Conservation (phyloP, 1,140 invertebrate species). For the Papilio xuthus region DNA sequence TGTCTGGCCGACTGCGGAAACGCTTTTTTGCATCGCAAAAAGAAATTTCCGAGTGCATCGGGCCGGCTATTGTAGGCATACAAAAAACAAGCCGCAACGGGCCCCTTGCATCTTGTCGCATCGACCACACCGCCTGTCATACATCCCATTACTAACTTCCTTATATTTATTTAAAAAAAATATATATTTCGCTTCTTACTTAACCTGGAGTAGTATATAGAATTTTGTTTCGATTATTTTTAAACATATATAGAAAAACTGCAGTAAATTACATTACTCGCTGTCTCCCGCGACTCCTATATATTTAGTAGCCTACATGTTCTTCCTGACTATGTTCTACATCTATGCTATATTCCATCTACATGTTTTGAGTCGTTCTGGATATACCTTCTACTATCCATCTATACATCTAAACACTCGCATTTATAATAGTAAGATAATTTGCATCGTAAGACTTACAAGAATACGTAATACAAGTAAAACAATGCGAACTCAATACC, state of each 20-base stretch:
- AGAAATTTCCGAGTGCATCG: constrained; percentile 11
- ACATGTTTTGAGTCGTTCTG: no score
- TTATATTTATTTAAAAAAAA: constrained; percentile 10
- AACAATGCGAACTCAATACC: not conserved
- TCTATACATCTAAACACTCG: no score
- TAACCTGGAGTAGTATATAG: not conserved
- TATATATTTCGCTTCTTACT: not conserved
- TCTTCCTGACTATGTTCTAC: no score
- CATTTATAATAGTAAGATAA: no score
- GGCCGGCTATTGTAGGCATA: constrained; percentile 9
- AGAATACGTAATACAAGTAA: no score
- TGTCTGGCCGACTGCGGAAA: constrained; percentile 14
- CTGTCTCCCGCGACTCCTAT: no score
- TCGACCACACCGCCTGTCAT: not conserved
- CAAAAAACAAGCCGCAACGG: constrained; percentile 2
- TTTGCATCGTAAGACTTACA: not conserved
- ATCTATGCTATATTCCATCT: no score
- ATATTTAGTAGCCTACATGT: no score
- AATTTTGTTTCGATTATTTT: no score
- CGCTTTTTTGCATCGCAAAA: constrained; percentile 14
- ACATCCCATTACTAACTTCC: not conserved
- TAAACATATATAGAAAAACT: not conserved
- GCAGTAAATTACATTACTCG: not conserved
- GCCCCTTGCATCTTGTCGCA: not conserved
- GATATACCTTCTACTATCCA: no score